Evolutionary conservation across 2,888 invertebrate genomes (phyloP).

Genomic region (Liposcelis brunnea): DNA sequence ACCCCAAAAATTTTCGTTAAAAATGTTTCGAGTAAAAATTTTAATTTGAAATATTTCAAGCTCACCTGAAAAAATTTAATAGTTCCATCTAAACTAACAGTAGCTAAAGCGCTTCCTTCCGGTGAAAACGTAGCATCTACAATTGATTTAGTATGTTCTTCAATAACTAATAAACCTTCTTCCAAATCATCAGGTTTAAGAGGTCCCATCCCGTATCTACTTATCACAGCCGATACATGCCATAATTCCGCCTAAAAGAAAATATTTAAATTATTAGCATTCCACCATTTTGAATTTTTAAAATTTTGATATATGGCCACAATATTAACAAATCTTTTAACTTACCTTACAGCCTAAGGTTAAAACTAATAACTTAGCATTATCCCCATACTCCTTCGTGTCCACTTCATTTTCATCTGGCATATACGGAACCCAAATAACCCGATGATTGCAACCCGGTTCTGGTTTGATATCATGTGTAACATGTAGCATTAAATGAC

Average conservation of each 20-base stretch:
- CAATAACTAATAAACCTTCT: conserved; percentile 37
- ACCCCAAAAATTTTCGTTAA: conserved; percentile 9
- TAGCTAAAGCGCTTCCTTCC: conserved; percentile 86
- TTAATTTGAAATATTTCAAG: no score
- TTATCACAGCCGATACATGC: conserved; percentile 31
- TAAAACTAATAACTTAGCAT: conserved; percentile 61
- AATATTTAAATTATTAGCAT: conserved; percentile 2
- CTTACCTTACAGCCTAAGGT: conserved; percentile 46
- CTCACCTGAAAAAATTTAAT: conserved; percentile 80
- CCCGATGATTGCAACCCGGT: conserved; percentile 35
- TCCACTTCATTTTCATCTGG: conserved; percentile 39
- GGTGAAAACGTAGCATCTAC: conserved; percentile 82
- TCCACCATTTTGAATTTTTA: conserved; percentile 8
- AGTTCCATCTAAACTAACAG: conserved; percentile 72
- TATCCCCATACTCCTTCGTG: conserved; percentile 37
- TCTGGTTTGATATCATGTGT: conserved; percentile 29
- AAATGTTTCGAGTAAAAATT: no score
- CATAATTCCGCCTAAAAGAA: conserved; percentile 34
- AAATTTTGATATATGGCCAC: conserved; percentile 3
- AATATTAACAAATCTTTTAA: conserved; percentile 8
- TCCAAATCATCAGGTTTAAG: conserved; percentile 25
- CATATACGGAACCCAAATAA: conserved; percentile 90
- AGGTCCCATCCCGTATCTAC: conserved; percentile 27
- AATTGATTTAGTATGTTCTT: conserved; percentile 43
- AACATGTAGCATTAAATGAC: conserved; percentile 40